phyloP scores from a whole-genome alignment of 2,888 invertebrate species.

The Ectropis crepuscularia region DNA sequence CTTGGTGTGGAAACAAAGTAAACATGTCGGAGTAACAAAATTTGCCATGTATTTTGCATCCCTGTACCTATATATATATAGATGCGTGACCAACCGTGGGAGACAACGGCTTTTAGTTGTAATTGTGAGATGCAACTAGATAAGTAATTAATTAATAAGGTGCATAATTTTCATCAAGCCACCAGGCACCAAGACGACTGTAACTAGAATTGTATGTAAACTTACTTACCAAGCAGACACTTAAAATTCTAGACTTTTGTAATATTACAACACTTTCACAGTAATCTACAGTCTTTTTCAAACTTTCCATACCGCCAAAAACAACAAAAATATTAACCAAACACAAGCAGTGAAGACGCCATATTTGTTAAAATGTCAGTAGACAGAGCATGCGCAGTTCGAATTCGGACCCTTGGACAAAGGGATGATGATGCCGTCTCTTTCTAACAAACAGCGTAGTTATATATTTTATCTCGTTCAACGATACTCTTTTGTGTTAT shows the following conservation, averaged over 20 bases:
- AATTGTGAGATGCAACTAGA: no score
- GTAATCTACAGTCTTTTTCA: background rate
- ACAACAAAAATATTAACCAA: conserved; percentile 54
- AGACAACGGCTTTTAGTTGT: no score
- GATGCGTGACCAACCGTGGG: no score
- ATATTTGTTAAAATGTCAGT: conserved; percentile 70
- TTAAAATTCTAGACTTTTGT: background rate
- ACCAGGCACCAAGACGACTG: no score
- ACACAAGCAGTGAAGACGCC: conserved; percentile 64
- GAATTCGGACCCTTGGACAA: conserved; percentile 54
- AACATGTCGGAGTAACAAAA: no score
- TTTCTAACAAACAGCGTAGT: conserved; percentile 41
- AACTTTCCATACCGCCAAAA: conserved; percentile 32
- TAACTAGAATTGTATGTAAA: background rate
- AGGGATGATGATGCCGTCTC: conserved; percentile 62
- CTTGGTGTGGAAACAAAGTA: no score
- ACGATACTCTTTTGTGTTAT: conserved; percentile 61
- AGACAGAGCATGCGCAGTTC: conserved; percentile 65
- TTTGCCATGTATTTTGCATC: no score
- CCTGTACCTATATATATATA: no score
- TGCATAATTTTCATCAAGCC: no score
- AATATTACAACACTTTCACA: conserved; percentile 9
- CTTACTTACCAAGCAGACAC: background rate
- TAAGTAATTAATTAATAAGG: no score
- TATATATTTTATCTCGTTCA: conserved; percentile 49